Conservation (phyloP, 2,113 vertebrate genomes). For the Phasianus colchicus region DNA sequence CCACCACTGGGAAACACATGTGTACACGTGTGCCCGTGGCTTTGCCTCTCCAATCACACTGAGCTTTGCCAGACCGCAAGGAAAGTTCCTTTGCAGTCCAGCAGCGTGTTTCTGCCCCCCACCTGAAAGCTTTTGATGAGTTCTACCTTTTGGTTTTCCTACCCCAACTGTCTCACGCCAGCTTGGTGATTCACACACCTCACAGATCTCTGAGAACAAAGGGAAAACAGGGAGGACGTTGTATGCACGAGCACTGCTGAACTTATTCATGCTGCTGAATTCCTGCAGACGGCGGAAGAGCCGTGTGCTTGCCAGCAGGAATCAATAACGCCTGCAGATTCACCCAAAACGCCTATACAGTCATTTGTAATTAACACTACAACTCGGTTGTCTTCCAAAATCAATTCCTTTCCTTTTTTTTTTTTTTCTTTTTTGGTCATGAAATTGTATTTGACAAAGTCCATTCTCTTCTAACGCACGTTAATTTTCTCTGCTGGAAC, state of each 20-base stretch:
- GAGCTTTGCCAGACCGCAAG: neutral
- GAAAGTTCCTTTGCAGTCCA: neutral
- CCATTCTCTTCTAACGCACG: neutral
- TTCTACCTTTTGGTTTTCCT: neutral
- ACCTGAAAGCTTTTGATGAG: neutral
- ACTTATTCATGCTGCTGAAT: neutral
- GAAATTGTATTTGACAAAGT: constrained; percentile 55
- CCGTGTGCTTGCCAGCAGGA: neutral
- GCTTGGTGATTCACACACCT: neutral
- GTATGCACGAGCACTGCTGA: neutral
- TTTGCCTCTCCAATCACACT: rapidly evolving
- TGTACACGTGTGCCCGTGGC: no score
- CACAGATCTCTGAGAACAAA: neutral
- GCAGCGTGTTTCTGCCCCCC: neutral
- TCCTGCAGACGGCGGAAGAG: neutral
- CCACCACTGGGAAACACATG: neutral
- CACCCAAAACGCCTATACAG: neutral
- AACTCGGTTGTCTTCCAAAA: constrained; percentile 25
- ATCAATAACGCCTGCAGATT: constrained; percentile 13
- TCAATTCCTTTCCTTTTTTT: constrained; percentile 37
- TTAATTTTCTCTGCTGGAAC: constrained; percentile 17
- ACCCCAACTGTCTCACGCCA: neutral
- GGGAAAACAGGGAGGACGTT: neutral
- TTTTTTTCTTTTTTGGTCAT: neutral
- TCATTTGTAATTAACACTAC: constrained; percentile 63